Base-by-base conservation (phyloP, 2,113 vertebrate genomes). In the Gadus chalcogrammus region DNA sequence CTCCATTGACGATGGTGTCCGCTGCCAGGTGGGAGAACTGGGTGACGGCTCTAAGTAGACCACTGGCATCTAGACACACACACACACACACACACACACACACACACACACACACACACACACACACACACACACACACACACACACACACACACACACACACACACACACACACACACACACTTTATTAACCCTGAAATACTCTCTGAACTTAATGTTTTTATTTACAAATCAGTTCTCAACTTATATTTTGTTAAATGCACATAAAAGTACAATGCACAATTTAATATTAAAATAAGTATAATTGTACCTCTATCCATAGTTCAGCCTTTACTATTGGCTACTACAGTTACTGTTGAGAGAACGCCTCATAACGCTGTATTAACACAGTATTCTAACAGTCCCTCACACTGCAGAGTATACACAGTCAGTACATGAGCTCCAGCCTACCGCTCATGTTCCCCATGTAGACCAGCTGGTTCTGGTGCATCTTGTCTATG, bases 1-100 rank as follows among this genome's bases (percentile, higher is more conserved):
- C 92, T 59, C 94, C 94, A 0, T 97, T 94, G 20, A 94, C 70
- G 2, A 99, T 94, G 59, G 94, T 93, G 87, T 98, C 95, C 0
- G 95, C 92, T 8, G 95, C 90, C 61, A 96, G 80, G 85, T 97
- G 94, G 60, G 93, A 92, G 1, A 98, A 95, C 79, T 94, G 94
- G 11, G 94, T 92, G 66, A 98, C 87, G 0, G 92, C 82, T 62
- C 94, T 91, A 68, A 98, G 73, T 76, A 98, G 64, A 27, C 87
- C 87, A 20, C 93, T 90, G 69, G 93, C 66, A 1, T 94, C 97
- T 98, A 73, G 9, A 61, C n/a, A 61, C 55, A 22, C 17, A 61
- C 7, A 64, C 17, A 67, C 18, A 65, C 12, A 1, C 18, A n/a
- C 17, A 24, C 52, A 68, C 55, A 15, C 42, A 67, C 20, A 64